Evolutionary conservation across 2,888 invertebrate species (phyloP).

Genomic region (Notocelia uddmanniana): DNA sequence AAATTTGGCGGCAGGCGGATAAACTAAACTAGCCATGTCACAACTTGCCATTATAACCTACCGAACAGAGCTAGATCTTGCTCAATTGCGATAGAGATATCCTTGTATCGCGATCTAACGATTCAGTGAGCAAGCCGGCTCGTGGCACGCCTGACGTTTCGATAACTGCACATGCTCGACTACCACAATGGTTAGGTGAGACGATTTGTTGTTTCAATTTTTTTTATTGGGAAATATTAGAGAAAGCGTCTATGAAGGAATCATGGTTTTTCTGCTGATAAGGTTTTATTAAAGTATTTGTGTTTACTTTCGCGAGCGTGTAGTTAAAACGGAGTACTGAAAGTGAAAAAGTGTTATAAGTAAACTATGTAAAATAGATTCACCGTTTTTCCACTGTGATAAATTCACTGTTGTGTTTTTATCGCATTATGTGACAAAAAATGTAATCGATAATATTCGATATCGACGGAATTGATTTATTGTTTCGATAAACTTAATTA

Average conservation of each 20-base stretch:
- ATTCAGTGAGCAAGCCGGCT: constrained; percentile 1
- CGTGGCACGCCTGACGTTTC: constrained; percentile 16
- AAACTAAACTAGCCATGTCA: neutral
- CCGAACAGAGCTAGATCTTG: constrained; percentile 12
- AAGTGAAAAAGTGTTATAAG: neutral
- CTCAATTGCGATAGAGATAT: constrained; percentile 30
- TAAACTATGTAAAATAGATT: neutral
- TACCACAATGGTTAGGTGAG: constrained; percentile 27
- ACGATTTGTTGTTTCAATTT: constrained; percentile 3
- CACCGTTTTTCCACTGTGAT: neutral
- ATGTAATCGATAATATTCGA: neutral
- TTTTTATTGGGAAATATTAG: constrained; percentile 11
- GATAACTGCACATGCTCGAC: neutral
- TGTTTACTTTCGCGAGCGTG: neutral
- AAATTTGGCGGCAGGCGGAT: too few relatives aligned
- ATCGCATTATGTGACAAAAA: neutral
- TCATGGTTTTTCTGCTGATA: neutral
- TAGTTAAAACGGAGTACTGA: neutral
- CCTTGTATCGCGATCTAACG: constrained; percentile 18
- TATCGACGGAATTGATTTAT: neutral
- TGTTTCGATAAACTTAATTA: neutral
- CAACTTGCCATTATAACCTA: neutral
- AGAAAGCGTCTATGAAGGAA: neutral
- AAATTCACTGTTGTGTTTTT: too few relatives aligned
- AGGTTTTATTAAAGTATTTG: neutral